phyloP scores from a whole-genome alignment of 2,888 invertebrate genomes.

The Zele albiditarsus region DNA sequence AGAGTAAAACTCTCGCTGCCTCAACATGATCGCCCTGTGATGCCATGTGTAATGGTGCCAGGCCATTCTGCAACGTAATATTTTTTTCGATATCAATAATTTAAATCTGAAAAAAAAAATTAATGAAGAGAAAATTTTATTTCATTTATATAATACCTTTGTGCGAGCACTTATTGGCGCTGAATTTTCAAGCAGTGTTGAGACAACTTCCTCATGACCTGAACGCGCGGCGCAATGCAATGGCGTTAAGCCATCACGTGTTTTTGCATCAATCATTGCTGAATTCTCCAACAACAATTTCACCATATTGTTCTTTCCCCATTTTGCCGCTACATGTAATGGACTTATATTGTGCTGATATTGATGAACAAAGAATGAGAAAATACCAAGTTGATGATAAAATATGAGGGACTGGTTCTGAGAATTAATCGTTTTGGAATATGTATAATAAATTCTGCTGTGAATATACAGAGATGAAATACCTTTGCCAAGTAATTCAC shows the following conservation, averaged over 20 bases:
- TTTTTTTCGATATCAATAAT: background rate
- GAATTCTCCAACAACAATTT: slow-evolving; percentile 87
- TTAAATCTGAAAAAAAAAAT: background rate
- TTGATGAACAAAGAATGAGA: slow-evolving; percentile 14
- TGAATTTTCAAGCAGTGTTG: slow-evolving; percentile 88
- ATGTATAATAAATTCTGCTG: background rate
- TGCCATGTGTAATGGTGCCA: slow-evolving; percentile 99
- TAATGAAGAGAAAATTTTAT: background rate
- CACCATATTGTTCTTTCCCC: slow-evolving; percentile 97
- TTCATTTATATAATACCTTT: slow-evolving; percentile 77
- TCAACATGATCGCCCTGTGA: slow-evolving; percentile 99
- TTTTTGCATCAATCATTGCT: slow-evolving; percentile 94
- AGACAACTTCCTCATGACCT: slow-evolving; percentile 96
- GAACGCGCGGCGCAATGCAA: slow-evolving; percentile 97
- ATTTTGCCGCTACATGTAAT: slow-evolving; percentile 97
- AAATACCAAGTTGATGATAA: background rate
- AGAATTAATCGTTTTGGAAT: background rate
- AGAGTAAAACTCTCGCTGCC: slow-evolving; percentile 91
- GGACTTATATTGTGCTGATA: slow-evolving; percentile 95
- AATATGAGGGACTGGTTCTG: background rate
- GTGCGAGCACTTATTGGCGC: slow-evolving; percentile 97
- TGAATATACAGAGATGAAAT: slow-evolving; percentile 35
- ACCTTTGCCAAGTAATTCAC: slow-evolving; percentile 96
- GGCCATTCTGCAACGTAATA: slow-evolving; percentile 79
- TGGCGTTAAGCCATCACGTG: slow-evolving; percentile 95